Percentiles rank a stretch among this genome's conserved stretches.
phyloP scores from a whole-genome alignment of 2,797 vertebrate species.

The Sebastes taczanowskii region DNA sequence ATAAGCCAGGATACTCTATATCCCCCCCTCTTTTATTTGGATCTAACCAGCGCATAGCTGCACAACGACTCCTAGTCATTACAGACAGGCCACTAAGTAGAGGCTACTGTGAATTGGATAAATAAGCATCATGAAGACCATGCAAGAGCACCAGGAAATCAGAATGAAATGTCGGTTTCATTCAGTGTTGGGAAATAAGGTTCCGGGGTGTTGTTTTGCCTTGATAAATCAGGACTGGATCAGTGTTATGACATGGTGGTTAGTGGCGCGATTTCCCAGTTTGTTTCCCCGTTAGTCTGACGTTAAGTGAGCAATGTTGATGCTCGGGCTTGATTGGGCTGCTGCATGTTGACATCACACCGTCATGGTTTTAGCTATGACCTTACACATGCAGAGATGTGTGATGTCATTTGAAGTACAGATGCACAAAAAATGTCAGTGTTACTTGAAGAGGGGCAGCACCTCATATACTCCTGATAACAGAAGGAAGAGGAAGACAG shows the following conservation, averaged over 20 bases:
- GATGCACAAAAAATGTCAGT: background rate
- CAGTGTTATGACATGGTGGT: constrained; percentile 62
- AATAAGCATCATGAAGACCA: constrained; percentile 67
- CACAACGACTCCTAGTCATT: constrained; percentile 77
- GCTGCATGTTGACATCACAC: background rate
- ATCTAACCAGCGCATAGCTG: constrained; percentile 76
- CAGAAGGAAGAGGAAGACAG: background rate
- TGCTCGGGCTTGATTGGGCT: background rate
- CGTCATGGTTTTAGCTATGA: background rate
- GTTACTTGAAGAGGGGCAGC: background rate
- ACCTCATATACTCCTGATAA: background rate
- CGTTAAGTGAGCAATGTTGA: background rate
- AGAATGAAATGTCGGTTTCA: constrained; percentile 57
- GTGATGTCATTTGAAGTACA: background rate
- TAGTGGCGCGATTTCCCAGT: constrained; percentile 21
- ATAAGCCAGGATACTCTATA: constrained; percentile 83
- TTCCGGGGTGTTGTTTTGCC: constrained; percentile 47
- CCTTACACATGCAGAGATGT: background rate
- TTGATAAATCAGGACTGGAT: constrained; percentile 48
- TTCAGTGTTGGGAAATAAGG: constrained; percentile 55
- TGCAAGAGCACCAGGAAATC: constrained; percentile 57
- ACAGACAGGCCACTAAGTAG: constrained; percentile 78
- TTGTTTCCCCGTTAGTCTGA: background rate
- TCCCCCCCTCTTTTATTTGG: constrained; percentile 72
- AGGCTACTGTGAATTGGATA: constrained; percentile 71